These are phyloP conservation scores for Hydra vulgaris DNA, from an alignment of 30 jellyfish, hydroid and myxozoan species.

Conservation along the genomic window DNA sequence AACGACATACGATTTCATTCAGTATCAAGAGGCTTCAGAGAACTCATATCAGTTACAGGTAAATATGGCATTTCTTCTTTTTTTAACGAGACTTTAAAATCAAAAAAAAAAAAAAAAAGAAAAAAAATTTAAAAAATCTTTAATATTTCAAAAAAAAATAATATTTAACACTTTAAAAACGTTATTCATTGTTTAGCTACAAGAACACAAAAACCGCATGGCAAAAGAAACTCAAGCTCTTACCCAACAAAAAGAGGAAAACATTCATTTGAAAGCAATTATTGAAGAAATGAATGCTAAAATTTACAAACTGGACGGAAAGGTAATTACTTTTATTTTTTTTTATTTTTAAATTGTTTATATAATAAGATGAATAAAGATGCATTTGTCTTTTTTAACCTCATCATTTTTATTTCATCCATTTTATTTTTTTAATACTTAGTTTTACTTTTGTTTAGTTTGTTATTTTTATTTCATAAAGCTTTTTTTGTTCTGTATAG, in stretches of 20 bases:
- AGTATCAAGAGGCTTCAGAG: conserved; percentile 79
- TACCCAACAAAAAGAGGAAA: conserved; percentile 57
- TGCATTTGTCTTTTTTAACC: too few species aligned
- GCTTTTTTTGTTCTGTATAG: background rate
- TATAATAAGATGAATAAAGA: too few species aligned
- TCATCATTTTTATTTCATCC: too few species aligned
- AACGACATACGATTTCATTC: conserved; percentile 63
- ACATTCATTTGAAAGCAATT: conserved; percentile 70
- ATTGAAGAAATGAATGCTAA: conserved; percentile 69
- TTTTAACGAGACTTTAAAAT: too few species aligned
- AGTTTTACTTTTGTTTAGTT: background rate
- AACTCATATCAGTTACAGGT: conserved; percentile 41
- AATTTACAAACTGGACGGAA: conserved; percentile 48
- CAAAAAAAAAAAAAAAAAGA: background rate
- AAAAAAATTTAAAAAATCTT: background rate
- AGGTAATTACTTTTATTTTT: background rate
- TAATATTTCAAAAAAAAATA: too few species aligned
- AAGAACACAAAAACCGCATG: conserved; percentile 26
- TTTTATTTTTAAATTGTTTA: background rate
- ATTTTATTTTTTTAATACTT: too few species aligned
- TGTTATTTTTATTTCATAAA: too few species aligned
- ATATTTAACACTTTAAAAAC: too few species aligned
- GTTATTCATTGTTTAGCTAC: background rate
- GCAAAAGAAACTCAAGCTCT: conserved; percentile 59
- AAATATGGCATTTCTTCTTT: background rate